Conservation (phyloP, 92 coral and sea anemone species). For the Umimayanthus kanabou region DNA sequence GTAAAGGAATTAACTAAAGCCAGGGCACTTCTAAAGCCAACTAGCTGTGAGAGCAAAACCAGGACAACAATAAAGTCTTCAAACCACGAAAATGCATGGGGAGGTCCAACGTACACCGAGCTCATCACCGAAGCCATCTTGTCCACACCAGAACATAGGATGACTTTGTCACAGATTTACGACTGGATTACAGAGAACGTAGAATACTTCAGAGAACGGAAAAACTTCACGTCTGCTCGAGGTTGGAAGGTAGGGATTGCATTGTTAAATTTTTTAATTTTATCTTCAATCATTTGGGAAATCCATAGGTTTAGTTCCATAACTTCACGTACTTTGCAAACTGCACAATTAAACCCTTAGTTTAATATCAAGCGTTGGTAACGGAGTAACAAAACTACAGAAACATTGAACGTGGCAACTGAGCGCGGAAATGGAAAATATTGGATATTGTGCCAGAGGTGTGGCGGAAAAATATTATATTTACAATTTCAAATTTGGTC, state of each 20-base stretch:
- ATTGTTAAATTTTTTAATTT: background rate
- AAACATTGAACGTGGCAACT: conserved; percentile 15
- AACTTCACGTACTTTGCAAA: background rate
- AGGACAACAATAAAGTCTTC: conserved; percentile 12
- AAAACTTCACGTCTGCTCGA: conserved; percentile 41
- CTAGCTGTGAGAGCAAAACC: conserved; percentile 8
- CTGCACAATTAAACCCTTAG: background rate
- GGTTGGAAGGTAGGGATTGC: conserved; percentile 37
- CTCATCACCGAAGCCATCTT: conserved; percentile 42
- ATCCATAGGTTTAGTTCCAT: background rate
- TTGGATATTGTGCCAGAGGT: conserved; percentile 33
- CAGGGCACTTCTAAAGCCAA: conserved; percentile 2
- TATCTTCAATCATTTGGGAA: background rate
- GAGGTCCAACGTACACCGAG: conserved; percentile 41
- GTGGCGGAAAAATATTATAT: conserved; percentile 31
- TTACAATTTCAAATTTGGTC: conserved; percentile 38
- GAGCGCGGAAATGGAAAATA: background rate
- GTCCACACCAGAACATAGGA: conserved; percentile 40
- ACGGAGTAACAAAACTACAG: conserved; percentile 8
- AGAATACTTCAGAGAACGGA: conserved; percentile 32
- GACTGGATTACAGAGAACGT: conserved; percentile 43
- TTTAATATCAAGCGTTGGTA: conserved; percentile 18
- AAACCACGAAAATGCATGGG: conserved; percentile 42
- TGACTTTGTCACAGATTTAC: conserved; percentile 40
- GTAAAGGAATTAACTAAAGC: conserved; percentile 4